Base-by-base conservation (phyloP, 2,113 vertebrate species). In the Oreotrochilus melanogaster region DNA sequence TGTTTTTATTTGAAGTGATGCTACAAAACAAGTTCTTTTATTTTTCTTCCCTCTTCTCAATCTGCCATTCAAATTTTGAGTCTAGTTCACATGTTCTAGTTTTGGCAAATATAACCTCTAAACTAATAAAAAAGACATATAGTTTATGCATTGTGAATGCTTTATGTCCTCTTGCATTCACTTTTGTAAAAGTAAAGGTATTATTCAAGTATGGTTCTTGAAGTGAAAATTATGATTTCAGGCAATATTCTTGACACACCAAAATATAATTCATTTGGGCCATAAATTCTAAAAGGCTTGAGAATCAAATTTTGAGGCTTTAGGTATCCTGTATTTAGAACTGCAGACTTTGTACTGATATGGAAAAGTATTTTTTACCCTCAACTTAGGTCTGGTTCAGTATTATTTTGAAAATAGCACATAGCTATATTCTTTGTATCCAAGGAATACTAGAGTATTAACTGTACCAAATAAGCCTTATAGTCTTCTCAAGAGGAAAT, bases 101-200 rank as follows among this genome's bases (percentile, higher is more conserved):
- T 88, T 94, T 86, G 92, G 88, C 72, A 97, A 97, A 95, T 53
- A 74, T 83, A 80, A 82, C 93, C 93, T 95, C 66, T 82, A 65
- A 76, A 71, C 25, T n/a, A 67, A 91, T 45, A 65, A 81, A 96
- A 94, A 37, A 87, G 74, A 69, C 78, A 95, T 39, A 83, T 82
- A 67, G 48, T n/a, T 60, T 91, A 43, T 12, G 25, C 33, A 86
- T 69, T 37, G 37, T 86, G 73, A 96, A 78, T 51, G 42, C 69
- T 95, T 57, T 78, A 48, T 60, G 80, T 91, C 80, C 50, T 18
- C 65, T 82, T 92, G 42, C 93, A 87, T 80, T 92, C 6, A 1
- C 72, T 89, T 82, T 42, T 76, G 17, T 84, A 89, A 71, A 81
- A 91, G 85, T 39, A 78, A 80, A 81, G 4, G 3, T 16, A 21